Base-by-base conservation (phyloP, 2,797 vertebrate species). In the Rhinogobio ventralis region DNA sequence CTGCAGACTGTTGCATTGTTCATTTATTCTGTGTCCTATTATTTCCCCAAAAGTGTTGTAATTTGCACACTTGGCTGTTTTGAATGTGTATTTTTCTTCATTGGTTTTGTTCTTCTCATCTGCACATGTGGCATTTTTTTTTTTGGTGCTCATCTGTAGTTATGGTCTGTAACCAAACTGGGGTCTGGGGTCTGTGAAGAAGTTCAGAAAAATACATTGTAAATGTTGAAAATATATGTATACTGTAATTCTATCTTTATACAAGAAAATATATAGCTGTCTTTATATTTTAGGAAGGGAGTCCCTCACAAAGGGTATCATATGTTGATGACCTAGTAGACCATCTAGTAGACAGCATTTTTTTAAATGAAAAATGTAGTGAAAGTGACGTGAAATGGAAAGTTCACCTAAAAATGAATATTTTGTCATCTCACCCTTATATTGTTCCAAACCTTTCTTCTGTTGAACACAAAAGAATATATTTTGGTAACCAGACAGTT, bases 121-220 rank as follows among this genome's bases (percentile, higher is more conserved):
- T 83, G 81, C 62, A 64, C 19, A 66, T 74, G 83, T 88, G 87
- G 76, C 81, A 72, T 71, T 8, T 60, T 57, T 10, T 5, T 1
- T 45, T 62, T 30, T 49, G 53, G 51, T 75, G 64, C 23, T 46
- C 39, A 5, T 76, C 53, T 60, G 33, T 5, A 36, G 23, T 9
- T 7, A 9, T n/a, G 51, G 73, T 36, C 66, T 67, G 33, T 10
- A 19, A 36, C 60, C 11, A 36, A 36, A 53, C 46, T 13, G 5
- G 2, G 9, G 5, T 74, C 17, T 49, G 25, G 28, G 45, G 19
- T 13, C 30, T 4, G 1, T 2, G 14, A 46, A 14, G 45, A 15
- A 25, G 68, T 45, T 71, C 7, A n/a, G 23, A n/a, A 71, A 55
- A 45, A 71, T 25, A 7, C 23, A 15, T 25, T 45, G 39, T 33